phyloP scores from a whole-genome alignment of 2,113 vertebrate genomes.

The Rhipidura dahli region DNA sequence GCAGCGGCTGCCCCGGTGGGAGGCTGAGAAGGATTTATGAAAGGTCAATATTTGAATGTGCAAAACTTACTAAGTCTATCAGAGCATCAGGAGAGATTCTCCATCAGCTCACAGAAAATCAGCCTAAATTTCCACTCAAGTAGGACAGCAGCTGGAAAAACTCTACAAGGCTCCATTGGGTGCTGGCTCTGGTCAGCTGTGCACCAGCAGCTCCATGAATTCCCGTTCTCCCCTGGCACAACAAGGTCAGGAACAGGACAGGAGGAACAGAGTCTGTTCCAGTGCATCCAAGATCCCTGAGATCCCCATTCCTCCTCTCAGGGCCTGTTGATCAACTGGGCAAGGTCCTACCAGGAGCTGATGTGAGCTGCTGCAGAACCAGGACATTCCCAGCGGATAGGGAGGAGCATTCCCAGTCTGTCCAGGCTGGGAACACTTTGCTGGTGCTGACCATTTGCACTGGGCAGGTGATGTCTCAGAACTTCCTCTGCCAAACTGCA shows the following conservation, averaged over 20 bases:
- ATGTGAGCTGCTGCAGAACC: background rate
- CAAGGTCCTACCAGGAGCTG: rapidly evolving
- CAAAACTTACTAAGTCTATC: conserved; percentile 42
- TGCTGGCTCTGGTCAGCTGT: background rate
- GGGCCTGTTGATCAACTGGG: background rate
- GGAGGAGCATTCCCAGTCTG: background rate
- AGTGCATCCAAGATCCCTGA: background rate
- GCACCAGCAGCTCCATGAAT: background rate
- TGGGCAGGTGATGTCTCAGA: background rate
- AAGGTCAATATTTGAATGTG: conserved; percentile 65
- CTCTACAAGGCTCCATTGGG: rapidly evolving
- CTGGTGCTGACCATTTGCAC: background rate
- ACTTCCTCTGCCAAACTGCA: background rate
- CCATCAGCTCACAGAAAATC: background rate
- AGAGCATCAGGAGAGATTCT: background rate
- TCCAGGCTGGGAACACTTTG: background rate
- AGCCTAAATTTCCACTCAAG: background rate
- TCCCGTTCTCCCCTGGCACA: rapidly evolving
- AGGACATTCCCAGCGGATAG: background rate
- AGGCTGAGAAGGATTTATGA: conserved; percentile 46
- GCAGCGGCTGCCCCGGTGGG: background rate
- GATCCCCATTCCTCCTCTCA: background rate
- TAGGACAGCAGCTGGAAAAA: background rate
- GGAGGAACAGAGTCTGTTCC: background rate
- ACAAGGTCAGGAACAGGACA: rapidly evolving